These are phyloP conservation scores for Gastrophysa polygoni DNA, from an alignment of 2,888 invertebrate genomes.

Conservation along the genomic window DNA sequence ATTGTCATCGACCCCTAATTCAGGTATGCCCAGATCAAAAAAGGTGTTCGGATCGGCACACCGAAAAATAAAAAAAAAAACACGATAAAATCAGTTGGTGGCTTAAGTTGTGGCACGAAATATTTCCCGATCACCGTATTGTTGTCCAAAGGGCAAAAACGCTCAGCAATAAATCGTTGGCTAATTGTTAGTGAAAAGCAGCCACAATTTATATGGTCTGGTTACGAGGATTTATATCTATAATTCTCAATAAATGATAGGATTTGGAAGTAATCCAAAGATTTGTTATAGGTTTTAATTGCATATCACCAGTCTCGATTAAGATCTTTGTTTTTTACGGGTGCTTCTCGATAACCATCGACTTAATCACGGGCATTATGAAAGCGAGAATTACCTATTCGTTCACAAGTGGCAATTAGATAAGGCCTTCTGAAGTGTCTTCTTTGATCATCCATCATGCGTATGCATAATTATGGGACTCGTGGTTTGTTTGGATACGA, in stretches of 20 bases:
- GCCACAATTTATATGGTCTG: conserved; percentile 51
- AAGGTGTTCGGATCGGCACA: conserved; percentile 13
- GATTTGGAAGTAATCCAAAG: conserved; percentile 54
- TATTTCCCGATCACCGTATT: conserved; percentile 39
- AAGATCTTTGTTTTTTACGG: conserved; percentile 52
- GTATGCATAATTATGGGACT: background rate
- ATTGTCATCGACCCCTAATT: background rate
- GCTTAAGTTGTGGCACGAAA: conserved; percentile 12
- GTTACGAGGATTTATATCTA: conserved; percentile 52
- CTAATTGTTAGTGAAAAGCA: conserved; percentile 58
- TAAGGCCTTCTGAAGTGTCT: conserved; percentile 22
- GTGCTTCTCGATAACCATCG: conserved; percentile 49
- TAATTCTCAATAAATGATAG: conserved; percentile 56
- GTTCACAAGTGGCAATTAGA: conserved; percentile 43
- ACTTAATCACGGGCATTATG: conserved; percentile 46
- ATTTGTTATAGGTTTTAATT: conserved; percentile 57
- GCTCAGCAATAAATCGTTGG: conserved; percentile 52
- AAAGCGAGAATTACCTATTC: conserved; percentile 46
- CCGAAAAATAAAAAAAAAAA: conserved; percentile 13
- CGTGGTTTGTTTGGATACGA: conserved; percentile 7
- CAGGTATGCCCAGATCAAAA: background rate
- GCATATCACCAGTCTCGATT: conserved; percentile 49
- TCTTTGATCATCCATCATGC: background rate
- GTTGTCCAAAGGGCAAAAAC: conserved; percentile 52
- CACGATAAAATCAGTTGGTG: conserved; percentile 16